These are phyloP conservation scores for Perognathus longimembris DNA, from an alignment of 2,113 vertebrate species.

Conservation along the genomic window DNA sequence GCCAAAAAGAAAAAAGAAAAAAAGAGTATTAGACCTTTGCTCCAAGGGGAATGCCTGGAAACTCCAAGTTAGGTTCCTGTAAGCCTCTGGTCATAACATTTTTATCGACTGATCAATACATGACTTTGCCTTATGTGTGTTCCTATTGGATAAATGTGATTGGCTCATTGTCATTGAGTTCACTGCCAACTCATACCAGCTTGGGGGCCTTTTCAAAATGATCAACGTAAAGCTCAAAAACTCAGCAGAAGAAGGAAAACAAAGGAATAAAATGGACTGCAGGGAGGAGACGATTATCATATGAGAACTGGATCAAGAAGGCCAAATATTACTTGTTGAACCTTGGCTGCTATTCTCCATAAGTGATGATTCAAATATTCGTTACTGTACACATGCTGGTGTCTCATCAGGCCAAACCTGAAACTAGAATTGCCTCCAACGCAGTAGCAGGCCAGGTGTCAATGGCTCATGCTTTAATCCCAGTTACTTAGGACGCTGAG, in stretches of 20 bases:
- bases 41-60: background rate
- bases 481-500: no score
- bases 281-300: background rate
- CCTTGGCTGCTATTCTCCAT: background rate
- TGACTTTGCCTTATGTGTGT: background rate
- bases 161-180: no score
- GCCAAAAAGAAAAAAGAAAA: no score
- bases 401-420: background rate
- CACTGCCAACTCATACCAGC: no score
- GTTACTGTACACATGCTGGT: background rate
- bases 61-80: background rate
- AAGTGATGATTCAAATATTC: background rate
- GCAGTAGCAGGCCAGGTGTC: no score
- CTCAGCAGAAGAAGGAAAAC: background rate
- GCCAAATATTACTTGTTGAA: background rate
- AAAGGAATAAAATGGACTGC: background rate
- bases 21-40: no score
- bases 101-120: background rate
- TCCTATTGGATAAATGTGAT: no score
- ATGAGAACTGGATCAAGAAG: background rate
- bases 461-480: no score
- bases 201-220: background rate
- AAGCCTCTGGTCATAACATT: background rate
- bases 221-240: background rate
- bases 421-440: background rate